These are phyloP conservation scores for Rhinolophus ferrumequinum DNA, from an alignment of 2,113 vertebrate genomes.

Conservation along the genomic window DNA sequence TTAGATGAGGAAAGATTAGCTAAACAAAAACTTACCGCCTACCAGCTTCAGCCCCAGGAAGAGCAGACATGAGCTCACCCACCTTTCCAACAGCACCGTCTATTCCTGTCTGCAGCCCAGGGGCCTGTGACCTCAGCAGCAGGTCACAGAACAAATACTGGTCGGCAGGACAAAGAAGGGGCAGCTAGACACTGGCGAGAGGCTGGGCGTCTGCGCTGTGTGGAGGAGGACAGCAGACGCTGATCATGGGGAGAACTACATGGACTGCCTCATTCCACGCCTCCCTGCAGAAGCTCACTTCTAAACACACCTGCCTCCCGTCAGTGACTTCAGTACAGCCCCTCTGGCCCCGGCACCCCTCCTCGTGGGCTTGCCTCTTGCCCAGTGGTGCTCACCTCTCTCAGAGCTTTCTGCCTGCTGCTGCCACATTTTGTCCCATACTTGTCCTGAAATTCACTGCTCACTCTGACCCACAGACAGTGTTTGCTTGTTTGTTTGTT, in stretches of 20 bases:
- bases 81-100: not conserved
- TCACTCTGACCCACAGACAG: not conserved
- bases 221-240: not conserved
- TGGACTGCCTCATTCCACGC: not conserved
- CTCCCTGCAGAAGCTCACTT: not conserved
- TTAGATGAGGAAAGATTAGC: constrained; percentile 56
- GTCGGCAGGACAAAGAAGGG: not conserved
- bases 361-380: not conserved
- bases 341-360: not conserved
- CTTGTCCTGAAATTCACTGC: not conserved
- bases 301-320: not conserved
- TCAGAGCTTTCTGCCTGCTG: not conserved
- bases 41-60: not conserved
- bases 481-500: no score
- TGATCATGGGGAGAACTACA: not conserved
- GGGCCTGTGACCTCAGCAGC: not conserved
- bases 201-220: not conserved
- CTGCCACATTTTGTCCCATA: not conserved
- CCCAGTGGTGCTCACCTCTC: not conserved
- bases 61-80: constrained; percentile 63
- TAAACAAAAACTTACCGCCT: constrained; percentile 53
- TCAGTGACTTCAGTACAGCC: not conserved
- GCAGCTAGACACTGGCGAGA: not conserved
- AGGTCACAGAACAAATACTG: not conserved
- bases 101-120: not conserved